Evolutionary conservation across 2,113 vertebrate species (phyloP).

Genomic region (Leucosticte australis): DNA sequence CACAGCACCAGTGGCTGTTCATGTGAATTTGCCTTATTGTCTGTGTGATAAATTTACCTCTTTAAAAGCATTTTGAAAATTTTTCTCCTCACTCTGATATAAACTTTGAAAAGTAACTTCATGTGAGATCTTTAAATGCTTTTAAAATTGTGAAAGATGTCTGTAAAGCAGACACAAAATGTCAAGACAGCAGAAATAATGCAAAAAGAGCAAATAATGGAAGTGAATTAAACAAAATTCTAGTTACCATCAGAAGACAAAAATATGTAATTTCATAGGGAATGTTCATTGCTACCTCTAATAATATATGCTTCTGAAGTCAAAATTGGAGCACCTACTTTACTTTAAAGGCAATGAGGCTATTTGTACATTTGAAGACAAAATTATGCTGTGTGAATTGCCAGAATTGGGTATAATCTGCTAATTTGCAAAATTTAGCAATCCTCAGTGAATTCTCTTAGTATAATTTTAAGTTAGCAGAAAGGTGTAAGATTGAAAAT

Average conservation of each 20-base stretch:
- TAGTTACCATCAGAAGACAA: neutral
- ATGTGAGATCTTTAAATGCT: neutral
- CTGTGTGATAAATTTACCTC: neutral
- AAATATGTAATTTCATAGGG: neutral
- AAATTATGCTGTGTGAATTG: neutral
- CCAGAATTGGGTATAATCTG: neutral
- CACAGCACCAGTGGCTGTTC: accelerated
- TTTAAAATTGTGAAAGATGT: neutral
- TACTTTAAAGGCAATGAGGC: neutral
- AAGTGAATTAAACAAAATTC: neutral
- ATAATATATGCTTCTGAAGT: neutral
- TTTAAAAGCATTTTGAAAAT: neutral
- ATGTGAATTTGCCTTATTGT: neutral
- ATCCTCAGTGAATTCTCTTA: neutral
- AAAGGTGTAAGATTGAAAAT: neutral
- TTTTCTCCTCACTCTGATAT: neutral
- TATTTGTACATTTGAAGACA: neutral
- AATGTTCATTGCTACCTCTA: neutral
- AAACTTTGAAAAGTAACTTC: neutral
- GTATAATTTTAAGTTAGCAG: neutral
- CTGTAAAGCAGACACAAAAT: neutral
- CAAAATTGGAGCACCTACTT: accelerated
- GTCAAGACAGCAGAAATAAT: neutral
- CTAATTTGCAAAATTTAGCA: neutral
- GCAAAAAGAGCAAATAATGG: neutral